phyloP scores from a whole-genome alignment of 2,797 vertebrate species.

The Pangasius larnaudii region DNA sequence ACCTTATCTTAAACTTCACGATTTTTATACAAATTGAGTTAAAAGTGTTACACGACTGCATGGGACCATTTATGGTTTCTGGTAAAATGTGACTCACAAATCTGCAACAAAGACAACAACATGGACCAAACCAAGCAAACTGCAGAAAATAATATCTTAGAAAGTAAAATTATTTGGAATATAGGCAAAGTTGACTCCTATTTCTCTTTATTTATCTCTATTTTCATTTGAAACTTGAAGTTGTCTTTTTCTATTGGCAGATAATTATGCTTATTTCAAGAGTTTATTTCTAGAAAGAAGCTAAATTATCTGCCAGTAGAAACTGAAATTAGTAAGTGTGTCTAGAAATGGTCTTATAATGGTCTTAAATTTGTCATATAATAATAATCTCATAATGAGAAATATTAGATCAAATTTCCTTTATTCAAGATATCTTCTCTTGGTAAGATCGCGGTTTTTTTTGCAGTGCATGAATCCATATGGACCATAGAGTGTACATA shows the following conservation, averaged over 20 bases:
- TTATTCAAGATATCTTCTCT: too few relatives aligned
- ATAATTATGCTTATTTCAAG: background rate
- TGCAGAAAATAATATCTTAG: background rate
- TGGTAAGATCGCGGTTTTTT: background rate
- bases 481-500: background rate
- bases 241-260: background rate
- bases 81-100: background rate
- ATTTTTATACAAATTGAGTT: background rate
- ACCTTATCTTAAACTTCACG: background rate
- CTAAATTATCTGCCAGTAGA: background rate
- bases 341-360: background rate
- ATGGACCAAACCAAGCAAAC: background rate
- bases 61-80: background rate
- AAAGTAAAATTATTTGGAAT: background rate
- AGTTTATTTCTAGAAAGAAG: background rate
- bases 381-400: background rate
- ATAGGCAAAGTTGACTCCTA: background rate
- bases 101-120: background rate
- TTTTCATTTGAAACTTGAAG: background rate
- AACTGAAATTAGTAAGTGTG: background rate
- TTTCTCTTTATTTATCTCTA: background rate
- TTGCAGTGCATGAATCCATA: background rate
- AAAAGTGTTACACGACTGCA: background rate
- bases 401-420: background rate
- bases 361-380: background rate